Evolutionary conservation across 2,113 vertebrate genomes (phyloP), one percentile per base, ranked within the genome.

Genomic region (Harpagus bidentatus): DNA sequence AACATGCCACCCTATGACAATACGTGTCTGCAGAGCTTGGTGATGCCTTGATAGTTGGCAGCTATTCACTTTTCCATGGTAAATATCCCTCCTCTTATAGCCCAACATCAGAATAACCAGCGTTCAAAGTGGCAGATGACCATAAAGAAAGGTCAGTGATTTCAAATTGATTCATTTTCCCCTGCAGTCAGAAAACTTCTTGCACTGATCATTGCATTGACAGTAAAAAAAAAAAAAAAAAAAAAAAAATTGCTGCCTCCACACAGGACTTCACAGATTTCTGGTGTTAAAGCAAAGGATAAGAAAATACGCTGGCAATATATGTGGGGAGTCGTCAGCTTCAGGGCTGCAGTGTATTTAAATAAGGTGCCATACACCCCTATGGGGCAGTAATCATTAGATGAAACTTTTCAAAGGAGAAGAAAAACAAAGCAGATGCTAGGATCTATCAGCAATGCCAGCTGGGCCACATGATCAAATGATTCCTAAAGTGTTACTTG

Each of bases 1-100:
- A 97, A 95, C 32, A 2, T 95, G 78, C 93, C 74, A 82, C 78
- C 58, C 74, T 94, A 4, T 90, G 93, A 97, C 96, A 85, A 34
- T 82, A 40, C 53, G 66, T 80, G 84, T 55, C 82, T 95, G 81
- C 88, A 82, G 70, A 91, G 42, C 78, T 61, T 34, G 36, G 48
- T 17, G 56, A 21, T 94, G 63, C 62, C 71, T 52, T 38, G 58
- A 13, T 26, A 32, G 25, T 6, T 83, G 79, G 63, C 78, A 62
- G 63, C 48, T 88, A 6, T 48, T 89, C 40, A 13, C 25, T 50
- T 92, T 58, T 14, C 62, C 38, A 2, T 45, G 70, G 50, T 67
- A 40, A 90, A 76, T 52, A 80, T 36, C 78, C 29, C 19, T 50
- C 53, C 43, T 78, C 14, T 58, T 18, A 9, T 5, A 81, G 82